Percentiles rank a stretch among this genome's conserved stretches.
These are phyloP conservation scores for Scomber japonicus DNA, from an alignment of 2,113 vertebrate species.

Conservation along the genomic window DNA sequence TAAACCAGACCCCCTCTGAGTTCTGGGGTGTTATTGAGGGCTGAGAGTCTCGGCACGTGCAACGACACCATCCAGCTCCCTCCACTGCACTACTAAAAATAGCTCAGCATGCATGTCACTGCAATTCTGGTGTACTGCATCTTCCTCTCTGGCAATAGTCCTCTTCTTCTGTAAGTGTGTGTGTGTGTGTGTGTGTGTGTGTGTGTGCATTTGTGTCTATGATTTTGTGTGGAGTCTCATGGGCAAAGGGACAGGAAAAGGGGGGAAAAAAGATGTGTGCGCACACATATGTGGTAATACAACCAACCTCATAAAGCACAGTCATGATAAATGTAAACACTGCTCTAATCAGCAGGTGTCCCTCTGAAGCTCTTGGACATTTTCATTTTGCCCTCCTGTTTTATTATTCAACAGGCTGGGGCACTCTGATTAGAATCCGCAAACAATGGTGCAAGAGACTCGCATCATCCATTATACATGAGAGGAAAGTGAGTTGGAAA, in stretches of 20 bases:
- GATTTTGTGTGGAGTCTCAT: too few relatives aligned
- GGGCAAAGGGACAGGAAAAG: too few relatives aligned
- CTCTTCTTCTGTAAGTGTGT: constrained; percentile 12
- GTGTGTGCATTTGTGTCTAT: neutral
- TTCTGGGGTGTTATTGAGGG: constrained; percentile 33
- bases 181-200: neutral
- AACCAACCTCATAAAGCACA: neutral
- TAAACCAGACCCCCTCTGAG: constrained; percentile 8
- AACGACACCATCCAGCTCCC: constrained; percentile 50
- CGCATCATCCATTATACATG: constrained; percentile 77
- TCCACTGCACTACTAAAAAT: constrained; percentile 65
- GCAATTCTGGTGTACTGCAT: constrained; percentile 42
- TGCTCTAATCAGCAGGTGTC: constrained; percentile 69
- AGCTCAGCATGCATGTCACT: constrained; percentile 38
- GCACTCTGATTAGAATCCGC: constrained; percentile 74
- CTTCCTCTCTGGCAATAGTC: constrained; percentile 27
- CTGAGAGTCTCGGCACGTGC: constrained; percentile 40
- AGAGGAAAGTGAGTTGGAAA: constrained; percentile 66
- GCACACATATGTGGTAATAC: too few relatives aligned
- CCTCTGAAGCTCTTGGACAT: constrained; percentile 55
- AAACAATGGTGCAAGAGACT: constrained; percentile 72
- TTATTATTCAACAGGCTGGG: constrained; percentile 73
- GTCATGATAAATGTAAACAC: constrained; percentile 40
- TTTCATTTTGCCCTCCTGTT: constrained; percentile 60
- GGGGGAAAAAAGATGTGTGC: too few relatives aligned